phyloP scores from a whole-genome alignment of 1,140 invertebrate genomes.

The Drosophila athabasca region DNA sequence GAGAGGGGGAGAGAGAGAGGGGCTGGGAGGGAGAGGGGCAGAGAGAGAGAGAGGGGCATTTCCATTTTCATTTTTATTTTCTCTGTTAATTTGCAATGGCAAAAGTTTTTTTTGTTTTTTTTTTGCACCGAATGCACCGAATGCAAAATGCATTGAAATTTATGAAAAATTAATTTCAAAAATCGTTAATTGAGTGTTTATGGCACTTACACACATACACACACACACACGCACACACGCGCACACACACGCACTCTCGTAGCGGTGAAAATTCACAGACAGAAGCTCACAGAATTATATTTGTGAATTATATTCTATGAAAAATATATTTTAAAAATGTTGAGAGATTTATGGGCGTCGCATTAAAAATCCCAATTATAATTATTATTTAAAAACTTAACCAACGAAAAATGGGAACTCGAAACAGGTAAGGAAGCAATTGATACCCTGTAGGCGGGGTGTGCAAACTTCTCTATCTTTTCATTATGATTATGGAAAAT shows the following conservation, averaged over 20 bases:
- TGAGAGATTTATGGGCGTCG: slow-evolving; percentile 60
- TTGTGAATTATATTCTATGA: too few species aligned
- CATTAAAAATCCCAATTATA: slow-evolving; percentile 14
- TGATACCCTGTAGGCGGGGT: too few species aligned
- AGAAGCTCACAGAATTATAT: too few species aligned
- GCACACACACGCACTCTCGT: slow-evolving; percentile 8
- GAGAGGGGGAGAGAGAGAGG: background rate
- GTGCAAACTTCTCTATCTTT: too few species aligned
- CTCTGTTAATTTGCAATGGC: slow-evolving; percentile 69
- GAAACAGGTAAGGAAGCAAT: too few species aligned
- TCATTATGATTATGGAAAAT: too few species aligned
- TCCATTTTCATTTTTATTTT: slow-evolving; percentile 67
- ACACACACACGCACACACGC: slow-evolving; percentile 30
- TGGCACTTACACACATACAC: slow-evolving; percentile 42
- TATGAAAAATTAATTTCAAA: slow-evolving; percentile 83
- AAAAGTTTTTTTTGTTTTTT: slow-evolving; percentile 1
- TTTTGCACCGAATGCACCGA: slow-evolving; percentile 44
- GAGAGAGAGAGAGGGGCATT: slow-evolving; percentile 41
- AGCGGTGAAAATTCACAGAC: background rate
- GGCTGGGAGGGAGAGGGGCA: slow-evolving; percentile 6
- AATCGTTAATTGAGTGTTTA: slow-evolving; percentile 84
- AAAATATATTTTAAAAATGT: slow-evolving; percentile 63
- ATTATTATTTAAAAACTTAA: slow-evolving; percentile 14
- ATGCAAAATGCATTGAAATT: slow-evolving; percentile 46
- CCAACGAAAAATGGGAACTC: background rate